Base-by-base conservation (phyloP, 2,888 invertebrate species). In the Epirrhoe alternata region DNA sequence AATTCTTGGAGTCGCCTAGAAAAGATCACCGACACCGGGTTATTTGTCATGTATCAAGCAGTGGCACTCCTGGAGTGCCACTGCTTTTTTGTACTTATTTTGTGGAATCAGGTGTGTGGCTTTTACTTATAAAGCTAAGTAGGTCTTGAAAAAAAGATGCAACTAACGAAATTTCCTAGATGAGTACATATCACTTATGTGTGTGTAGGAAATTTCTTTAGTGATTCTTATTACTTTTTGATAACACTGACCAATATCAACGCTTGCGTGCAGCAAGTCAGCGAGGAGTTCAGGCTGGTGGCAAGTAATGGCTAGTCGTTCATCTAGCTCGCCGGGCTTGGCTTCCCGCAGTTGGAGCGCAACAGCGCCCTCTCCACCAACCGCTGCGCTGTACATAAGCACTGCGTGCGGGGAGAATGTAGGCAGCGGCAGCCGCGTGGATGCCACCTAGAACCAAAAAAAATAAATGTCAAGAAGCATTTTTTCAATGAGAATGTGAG, bases 231-330 rank as follows among this genome's bases (percentile, higher is more conserved):
- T n/a, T n/a, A n/a, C n/a, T n/a, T n/a, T n/a, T n/a, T n/a, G n/a
- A n/a, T n/a, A n/a, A n/a, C 12, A 80, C 87, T 83, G 35, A 90
- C 92, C 91, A 62, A 92, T 90, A 64, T 92, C 95, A 79, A 94
- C 95, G 70, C 95, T 94, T 61, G 95, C 95, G 74, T 96, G 95
- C 74, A 96, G 92, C 80, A 96, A 93, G 86, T 96, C 96, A 55
- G 96, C 95, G 64, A 96, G 92, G 83, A 96, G 94, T 80, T 96
- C 96, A 33, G 96, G 95, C 88, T 96, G 96, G 83, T 96, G 96
- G 89, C 96, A 96, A 74, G 96, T 95, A 81, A 95, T 95, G 76
- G 96, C 95, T 70, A 96, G 94, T 77, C 96, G 94, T 76, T 96
- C 96, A 77, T 94, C 94, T 63, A 90, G 82, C 76, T 91, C 92